Percentiles rank a stretch among this genome's conserved stretches.
These are phyloP conservation scores for Pogonus chalceus DNA, from an alignment of 1,140 invertebrate species.

Conservation along the genomic window DNA sequence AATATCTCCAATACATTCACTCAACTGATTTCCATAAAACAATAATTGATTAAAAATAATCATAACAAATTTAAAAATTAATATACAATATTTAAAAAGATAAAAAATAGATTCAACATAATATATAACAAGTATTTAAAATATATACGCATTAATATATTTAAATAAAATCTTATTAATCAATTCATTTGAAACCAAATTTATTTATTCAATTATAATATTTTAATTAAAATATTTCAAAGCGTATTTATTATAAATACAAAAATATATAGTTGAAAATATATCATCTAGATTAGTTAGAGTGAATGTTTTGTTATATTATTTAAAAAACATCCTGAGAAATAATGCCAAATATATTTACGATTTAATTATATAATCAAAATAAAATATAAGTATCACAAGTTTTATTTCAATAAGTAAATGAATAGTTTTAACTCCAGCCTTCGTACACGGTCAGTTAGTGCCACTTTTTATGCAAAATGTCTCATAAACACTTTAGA, in stretches of 20 bases:
- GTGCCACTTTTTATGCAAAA: slow-evolving; percentile 3
- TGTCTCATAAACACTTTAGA: slow-evolving; percentile 3
- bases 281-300: no score
- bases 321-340: slow-evolving; percentile 24
- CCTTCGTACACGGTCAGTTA: slow-evolving; percentile 5
- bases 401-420: slow-evolving; percentile 32
- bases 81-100: no score
- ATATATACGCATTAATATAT: no score
- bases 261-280: no score
- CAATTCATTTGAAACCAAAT: slow-evolving; percentile 1
- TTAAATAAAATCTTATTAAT: no score
- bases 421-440: slow-evolving; percentile 30
- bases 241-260: slow-evolving; percentile 19
- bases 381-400: slow-evolving; percentile 35
- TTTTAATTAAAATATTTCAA: slow-evolving; percentile 8
- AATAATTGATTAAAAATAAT: no score
- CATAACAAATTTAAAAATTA: no score
- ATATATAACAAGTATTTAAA: no score
- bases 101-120: no score
- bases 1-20: background rate
- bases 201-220: slow-evolving; percentile 9
- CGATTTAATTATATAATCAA: slow-evolving; percentile 18
- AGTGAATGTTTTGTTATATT: background rate
- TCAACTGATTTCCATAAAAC: no score
- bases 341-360: slow-evolving; percentile 29